Percentiles rank a stretch among this genome's conserved stretches.
Conservation (phyloP, 2,888 invertebrate genomes). For the Euzophera pinguis region DNA sequence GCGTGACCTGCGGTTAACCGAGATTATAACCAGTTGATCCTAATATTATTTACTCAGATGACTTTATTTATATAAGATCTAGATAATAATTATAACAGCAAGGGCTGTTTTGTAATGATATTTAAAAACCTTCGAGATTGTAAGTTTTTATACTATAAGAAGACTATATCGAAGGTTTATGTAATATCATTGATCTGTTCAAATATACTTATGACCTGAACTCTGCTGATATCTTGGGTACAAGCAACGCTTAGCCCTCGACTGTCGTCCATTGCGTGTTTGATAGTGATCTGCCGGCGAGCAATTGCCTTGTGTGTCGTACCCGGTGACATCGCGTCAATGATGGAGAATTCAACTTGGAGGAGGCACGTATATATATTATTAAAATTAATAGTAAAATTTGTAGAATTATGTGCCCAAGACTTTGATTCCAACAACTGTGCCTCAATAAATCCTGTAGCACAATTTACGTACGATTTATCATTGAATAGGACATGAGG, state of each 20-base stretch:
- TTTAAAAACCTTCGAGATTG: too few species aligned
- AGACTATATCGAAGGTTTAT: neutral
- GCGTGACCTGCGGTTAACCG: constrained; percentile 26
- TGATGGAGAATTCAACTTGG: constrained; percentile 27
- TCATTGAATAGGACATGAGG: too few species aligned
- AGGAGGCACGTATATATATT: constrained; percentile 28
- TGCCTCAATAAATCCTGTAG: too few species aligned
- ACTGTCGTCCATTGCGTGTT: constrained; percentile 44
- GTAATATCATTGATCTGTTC: neutral
- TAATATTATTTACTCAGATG: constrained; percentile 28
- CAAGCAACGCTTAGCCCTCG: constrained; percentile 17
- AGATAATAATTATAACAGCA: neutral
- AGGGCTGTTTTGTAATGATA: too few species aligned
- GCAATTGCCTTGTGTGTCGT: constrained; percentile 73
- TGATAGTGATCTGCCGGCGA: constrained; percentile 58
- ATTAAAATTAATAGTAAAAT: neutral
- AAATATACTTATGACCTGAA: constrained; percentile 18
- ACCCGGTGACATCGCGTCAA: constrained; percentile 29
- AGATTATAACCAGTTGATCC: constrained; percentile 29
- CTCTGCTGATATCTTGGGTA: constrained; percentile 21
- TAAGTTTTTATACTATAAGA: too few species aligned
- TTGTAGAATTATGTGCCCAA: too few species aligned
- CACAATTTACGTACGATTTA: too few species aligned
- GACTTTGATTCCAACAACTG: too few species aligned
- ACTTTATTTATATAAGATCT: neutral